Evolutionary conservation across 2,888 invertebrate species (phyloP), one percentile per base, ranked within the genome.

Genomic region (Melieria picta): DNA sequence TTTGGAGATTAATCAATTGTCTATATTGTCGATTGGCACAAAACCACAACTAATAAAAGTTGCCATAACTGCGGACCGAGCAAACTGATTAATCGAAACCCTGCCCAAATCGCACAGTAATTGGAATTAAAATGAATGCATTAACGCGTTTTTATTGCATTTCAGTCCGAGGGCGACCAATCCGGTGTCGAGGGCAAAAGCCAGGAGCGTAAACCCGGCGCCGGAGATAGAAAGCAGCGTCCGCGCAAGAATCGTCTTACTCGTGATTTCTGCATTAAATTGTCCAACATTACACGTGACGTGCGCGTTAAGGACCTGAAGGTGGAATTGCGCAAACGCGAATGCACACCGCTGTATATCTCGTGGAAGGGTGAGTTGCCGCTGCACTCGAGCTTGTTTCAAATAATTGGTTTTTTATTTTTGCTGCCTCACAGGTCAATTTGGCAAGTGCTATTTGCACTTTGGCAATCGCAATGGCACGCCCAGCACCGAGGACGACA

Each of bases 291-390:
- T 80, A 90, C 92, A 69, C 90, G 90, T 16, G 90, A 89, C 74
- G 91, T 92, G 10, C 89, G 93, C 74, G 91, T 94, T 7, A 91
- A 93, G 63, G 93, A 94, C 81, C 86, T 94, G 79, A 94, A 94
- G 82, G 90, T 90, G 65, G 94, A 93, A 50, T 86, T 94, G 48
- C 89, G 89, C 57, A 92, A 92, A 80, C 91, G 93, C 78, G 92
- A 93, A 61, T 92, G 94, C 70, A 93, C 92, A 81, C 94, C 94
- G 5, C 90, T 90, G 78, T 90, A 92, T 75, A 94, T 94, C 86
- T 90, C 91, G 68, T 94, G 94, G 94, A 91, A 90, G 88, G 91
- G 87, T 85, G 82, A 65, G 77, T 69, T 1, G 9, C 4, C 11
- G n/a, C 11, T 58, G 1, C 42, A 58, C 42, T 7, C 42, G 6